phyloP scores from a whole-genome alignment of 2,113 vertebrate genomes.

The Calidris pugnax region DNA sequence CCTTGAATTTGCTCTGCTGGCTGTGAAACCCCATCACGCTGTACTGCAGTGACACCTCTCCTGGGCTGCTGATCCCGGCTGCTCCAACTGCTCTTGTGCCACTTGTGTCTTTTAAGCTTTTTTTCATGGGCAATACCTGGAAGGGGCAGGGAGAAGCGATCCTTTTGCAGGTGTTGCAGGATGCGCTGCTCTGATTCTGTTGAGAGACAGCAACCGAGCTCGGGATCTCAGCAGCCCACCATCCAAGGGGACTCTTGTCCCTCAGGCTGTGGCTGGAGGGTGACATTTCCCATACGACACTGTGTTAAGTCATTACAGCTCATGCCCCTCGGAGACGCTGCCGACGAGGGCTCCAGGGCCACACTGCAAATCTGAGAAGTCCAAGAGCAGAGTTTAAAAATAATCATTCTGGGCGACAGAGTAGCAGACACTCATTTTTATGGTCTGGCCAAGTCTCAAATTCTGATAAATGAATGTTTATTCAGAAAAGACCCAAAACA shows the following conservation, averaged over 20 bases:
- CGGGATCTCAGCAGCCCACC: accelerated
- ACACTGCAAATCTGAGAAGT: not conserved
- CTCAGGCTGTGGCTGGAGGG: not conserved
- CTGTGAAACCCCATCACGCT: accelerated
- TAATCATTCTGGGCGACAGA: not conserved
- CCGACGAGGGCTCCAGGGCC: accelerated
- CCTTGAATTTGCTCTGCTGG: not conserved
- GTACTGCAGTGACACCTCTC: not conserved
- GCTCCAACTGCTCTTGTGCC: not conserved
- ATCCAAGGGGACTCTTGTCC: not conserved
- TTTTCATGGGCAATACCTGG: not conserved
- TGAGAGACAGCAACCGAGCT: not conserved
- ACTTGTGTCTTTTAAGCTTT: not conserved
- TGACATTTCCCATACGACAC: not conserved
- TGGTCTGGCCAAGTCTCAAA: slow-evolving; percentile 20
- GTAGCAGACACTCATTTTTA: not conserved
- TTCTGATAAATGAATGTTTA: slow-evolving; percentile 53
- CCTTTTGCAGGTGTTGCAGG: not conserved
- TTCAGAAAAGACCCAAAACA: slow-evolving; percentile 59
- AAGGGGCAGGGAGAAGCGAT: not conserved
- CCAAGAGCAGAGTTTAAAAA: slow-evolving; percentile 29
- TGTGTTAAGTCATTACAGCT: not conserved
- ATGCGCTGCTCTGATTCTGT: not conserved
- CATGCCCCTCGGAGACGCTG: not conserved
- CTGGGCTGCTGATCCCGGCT: not conserved